phyloP scores from a whole-genome alignment of 2,888 invertebrate species.

The Gonocerus acuteangulatus region DNA sequence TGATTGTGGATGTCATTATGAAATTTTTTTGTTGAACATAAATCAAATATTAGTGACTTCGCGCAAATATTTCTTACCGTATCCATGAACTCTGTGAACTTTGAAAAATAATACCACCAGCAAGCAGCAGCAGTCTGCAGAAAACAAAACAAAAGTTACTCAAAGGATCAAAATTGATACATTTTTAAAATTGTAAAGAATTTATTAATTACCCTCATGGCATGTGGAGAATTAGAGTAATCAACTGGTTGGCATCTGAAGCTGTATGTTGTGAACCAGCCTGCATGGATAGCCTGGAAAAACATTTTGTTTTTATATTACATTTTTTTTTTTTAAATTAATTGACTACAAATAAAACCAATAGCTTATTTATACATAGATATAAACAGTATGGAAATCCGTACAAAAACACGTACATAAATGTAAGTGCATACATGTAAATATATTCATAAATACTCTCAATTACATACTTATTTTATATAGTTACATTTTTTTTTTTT shows the following conservation, averaged over 20 bases:
- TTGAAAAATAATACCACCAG: conserved; percentile 93
- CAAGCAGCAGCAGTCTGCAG: conserved; percentile 72
- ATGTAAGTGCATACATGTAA: no score
- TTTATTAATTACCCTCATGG: conserved; percentile 73
- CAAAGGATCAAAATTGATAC: neutral
- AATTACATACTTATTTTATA: no score
- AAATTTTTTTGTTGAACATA: no score
- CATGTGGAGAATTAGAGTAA: conserved; percentile 64
- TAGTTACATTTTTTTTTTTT: no score
- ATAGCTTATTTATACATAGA: no score
- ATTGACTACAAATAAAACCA: no score
- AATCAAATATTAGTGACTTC: no score
- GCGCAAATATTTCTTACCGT: conserved; percentile 63
- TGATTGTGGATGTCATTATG: no score
- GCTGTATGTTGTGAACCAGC: conserved; percentile 75
- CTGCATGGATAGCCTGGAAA: conserved; percentile 61
- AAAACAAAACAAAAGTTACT: conserved; percentile 6
- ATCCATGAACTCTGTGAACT: conserved; percentile 89
- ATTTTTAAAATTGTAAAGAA: neutral
- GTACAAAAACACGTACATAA: no score
- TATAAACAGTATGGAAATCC: no score
- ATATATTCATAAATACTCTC: no score
- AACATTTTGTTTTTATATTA: conserved; percentile 25
- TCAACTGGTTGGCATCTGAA: conserved; percentile 90
- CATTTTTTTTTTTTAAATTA: neutral